A percentile compares a stretch with the other conserved stretches of the same genome.
These are phyloP conservation scores for Somateria mollissima DNA, from an alignment of 2,797 vertebrate genomes.

Conservation along the genomic window DNA sequence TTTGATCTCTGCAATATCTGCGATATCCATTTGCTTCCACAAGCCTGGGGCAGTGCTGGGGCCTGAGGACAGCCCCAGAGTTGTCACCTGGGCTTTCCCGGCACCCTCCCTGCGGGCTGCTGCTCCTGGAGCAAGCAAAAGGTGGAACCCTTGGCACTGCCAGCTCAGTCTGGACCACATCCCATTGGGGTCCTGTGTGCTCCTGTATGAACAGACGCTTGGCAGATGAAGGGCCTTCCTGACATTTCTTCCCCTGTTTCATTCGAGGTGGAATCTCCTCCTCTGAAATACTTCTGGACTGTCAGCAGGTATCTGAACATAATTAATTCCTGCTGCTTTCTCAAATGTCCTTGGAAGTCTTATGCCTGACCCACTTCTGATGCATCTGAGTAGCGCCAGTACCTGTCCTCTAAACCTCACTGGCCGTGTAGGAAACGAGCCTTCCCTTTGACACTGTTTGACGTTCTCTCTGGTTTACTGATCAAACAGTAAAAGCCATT, in stretches of 20 bases:
- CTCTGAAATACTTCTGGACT: not conserved
- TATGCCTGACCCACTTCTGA: not conserved
- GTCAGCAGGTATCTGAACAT: not conserved
- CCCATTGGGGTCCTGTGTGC: fast-evolving
- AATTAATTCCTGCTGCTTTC: not conserved
- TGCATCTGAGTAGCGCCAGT: not conserved
- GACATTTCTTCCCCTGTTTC: fast-evolving
- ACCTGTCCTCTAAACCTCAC: not conserved
- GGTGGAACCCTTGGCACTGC: fast-evolving
- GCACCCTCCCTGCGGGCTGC: not conserved
- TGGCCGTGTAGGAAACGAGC: not conserved
- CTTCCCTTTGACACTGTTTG: not conserved
- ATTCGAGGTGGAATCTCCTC: not conserved
- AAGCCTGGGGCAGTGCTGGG: fast-evolving
- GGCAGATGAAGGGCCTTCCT: fast-evolving
- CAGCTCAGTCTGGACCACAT: fast-evolving
- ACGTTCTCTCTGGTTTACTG: not conserved
- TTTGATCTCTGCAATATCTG: fast-evolving
- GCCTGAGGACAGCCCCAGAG: fast-evolving
- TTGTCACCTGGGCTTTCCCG: not conserved
- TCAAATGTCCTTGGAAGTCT: not conserved
- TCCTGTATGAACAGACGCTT: fast-evolving
- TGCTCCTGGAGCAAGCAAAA: no score
- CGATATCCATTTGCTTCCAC: not conserved
- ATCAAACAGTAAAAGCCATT: not conserved